Evolutionary conservation across 2,113 vertebrate species (phyloP), one percentile per base, ranked within the genome.

Genomic region (Oncorhynchus keta): DNA sequence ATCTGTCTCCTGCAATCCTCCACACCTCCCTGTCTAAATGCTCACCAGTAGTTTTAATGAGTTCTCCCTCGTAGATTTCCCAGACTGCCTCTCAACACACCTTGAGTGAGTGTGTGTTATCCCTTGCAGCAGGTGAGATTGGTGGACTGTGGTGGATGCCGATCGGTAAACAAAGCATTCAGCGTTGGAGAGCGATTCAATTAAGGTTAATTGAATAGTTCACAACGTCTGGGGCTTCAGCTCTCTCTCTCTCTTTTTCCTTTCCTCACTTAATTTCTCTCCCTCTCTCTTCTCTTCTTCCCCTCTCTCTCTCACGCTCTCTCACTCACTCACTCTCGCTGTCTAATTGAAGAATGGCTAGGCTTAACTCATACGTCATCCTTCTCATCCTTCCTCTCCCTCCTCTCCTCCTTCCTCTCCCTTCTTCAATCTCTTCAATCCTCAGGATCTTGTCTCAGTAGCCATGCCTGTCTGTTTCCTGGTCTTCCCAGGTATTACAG

Each of bases 141-240:
- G 81, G 26, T 80, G 73, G 76, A 71, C 73, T 24, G n/a, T 73
- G 65, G 11, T 85, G 9, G 64, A 79, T 74, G 70, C 32, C 32
- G 22, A 70, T 83, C 62, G 35, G 72, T 88, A 85, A 88, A 85
- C 82, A 86, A 82, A 83, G 74, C 79, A 73, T 76, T 82, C 39
- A 68, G 79, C 20, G 13, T 62, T 72, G 69, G 65, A 73, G 77
- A 84, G 71, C 68, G 66, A 85, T 89, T 88, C 68, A 88, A 77
- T 90, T 86, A 81, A 85, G 85, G 81, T 85, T 81, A 87, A 91
- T 90, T 91, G 87, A 75, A 88, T 80, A 87, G 81, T 73, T 77
- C 65, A 76, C 78, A 83, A 67, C 39, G 9, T 73, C 73, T 78
- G 77, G 80, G 72, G 32, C 18, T 39, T 18, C 9, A 14, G 20